A percentile compares a stretch with the other conserved stretches of the same genome.
Evolutionary conservation across 2,113 vertebrate genomes (phyloP).

Genomic region (Chaetodon trifascialis): DNA sequence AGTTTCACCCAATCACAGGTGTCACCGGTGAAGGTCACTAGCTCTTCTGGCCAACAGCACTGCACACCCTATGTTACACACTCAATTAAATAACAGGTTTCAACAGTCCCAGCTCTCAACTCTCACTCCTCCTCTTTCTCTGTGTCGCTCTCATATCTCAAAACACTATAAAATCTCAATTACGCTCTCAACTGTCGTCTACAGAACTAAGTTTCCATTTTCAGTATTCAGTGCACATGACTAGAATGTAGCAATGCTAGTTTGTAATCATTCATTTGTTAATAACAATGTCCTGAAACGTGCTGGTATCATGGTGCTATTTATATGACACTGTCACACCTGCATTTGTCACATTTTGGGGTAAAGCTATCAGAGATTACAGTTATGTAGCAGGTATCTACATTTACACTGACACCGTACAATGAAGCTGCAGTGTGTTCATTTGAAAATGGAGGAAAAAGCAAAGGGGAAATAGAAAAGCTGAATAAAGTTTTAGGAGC

Average conservation of each 20-base stretch:
- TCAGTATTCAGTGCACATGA: constrained; percentile 36
- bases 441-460: not conserved
- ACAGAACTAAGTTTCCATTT: constrained; percentile 55
- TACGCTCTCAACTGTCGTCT: constrained; percentile 52
- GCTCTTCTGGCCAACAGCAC: constrained; percentile 66
- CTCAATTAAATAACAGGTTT: constrained; percentile 74
- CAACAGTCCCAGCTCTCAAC: constrained; percentile 39
- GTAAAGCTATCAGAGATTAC: not conserved
- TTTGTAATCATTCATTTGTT: constrained; percentile 41
- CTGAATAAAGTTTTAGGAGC: not conserved
- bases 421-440: not conserved
- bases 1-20: constrained; percentile 58
- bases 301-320: constrained; percentile 15
- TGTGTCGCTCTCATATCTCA: constrained; percentile 24
- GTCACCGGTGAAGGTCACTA: constrained; percentile 72
- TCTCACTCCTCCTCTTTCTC: constrained; percentile 28
- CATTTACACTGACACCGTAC: not conserved
- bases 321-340: constrained; percentile 16
- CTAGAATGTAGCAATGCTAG: constrained; percentile 17
- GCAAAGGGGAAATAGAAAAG: not conserved
- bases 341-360: constrained; percentile 7
- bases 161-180: constrained; percentile 66
- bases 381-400: not conserved
- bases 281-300: constrained; percentile 14
- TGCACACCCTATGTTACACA: constrained; percentile 62